phyloP scores from a whole-genome alignment of 2,888 invertebrate genomes.

The Drosophila paramelanica region DNA sequence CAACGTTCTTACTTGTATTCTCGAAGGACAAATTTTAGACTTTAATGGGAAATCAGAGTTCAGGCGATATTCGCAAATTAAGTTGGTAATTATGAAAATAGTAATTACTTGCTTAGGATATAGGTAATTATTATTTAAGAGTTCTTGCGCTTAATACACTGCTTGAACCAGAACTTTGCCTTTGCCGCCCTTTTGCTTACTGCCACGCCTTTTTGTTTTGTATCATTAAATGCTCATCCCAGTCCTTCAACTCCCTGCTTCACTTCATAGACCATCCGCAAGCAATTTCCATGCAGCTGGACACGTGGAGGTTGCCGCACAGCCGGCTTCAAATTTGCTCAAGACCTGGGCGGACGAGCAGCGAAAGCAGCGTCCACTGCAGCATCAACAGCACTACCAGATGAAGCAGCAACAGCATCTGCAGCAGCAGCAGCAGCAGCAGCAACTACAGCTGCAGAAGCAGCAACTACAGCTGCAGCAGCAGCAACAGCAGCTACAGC shows the following conservation, averaged over 20 bases:
- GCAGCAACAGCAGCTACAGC: not conserved
- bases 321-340: not conserved
- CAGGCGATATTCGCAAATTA: no score
- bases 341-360: conserved; percentile 35
- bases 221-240: conserved; percentile 13
- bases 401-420: not conserved
- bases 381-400: not conserved
- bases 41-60: no score
- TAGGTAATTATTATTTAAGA: no score
- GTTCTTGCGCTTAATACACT: conserved; percentile 1
- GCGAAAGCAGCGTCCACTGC: conserved; percentile 10
- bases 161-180: conserved; percentile 1
- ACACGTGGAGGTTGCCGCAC: not conserved
- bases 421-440: conserved; percentile 1
- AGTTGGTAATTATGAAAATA: no score
- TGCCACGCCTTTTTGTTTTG: conserved; percentile 3
- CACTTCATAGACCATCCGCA: conserved; percentile 15
- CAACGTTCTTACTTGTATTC: no score
- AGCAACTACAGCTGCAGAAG: not conserved
- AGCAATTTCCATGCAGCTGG: not conserved
- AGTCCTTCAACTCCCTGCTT: conserved; percentile 18
- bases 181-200: not conserved
- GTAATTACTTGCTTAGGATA: no score
- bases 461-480: not conserved
- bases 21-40: no score